These are phyloP conservation scores for Setophaga coronata DNA, from an alignment of 2,113 vertebrate genomes.

Conservation along the genomic window DNA sequence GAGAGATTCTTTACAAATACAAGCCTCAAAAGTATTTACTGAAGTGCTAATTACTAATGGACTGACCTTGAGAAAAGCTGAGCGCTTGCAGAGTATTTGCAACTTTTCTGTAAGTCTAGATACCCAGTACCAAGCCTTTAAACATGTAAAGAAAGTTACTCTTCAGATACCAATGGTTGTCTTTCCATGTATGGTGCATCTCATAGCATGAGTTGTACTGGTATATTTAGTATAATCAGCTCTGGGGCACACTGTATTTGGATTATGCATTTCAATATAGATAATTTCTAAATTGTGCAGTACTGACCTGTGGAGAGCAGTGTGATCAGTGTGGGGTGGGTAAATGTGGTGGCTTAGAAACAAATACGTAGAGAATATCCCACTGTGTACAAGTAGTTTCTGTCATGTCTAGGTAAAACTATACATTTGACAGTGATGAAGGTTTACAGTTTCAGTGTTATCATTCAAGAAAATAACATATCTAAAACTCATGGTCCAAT, in stretches of 20 bases:
- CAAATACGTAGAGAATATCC: not conserved
- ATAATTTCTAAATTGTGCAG: not conserved
- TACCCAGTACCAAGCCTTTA: not conserved
- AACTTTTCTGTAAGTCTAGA: not conserved
- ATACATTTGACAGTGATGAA: not conserved
- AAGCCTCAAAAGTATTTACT: slow-evolving; percentile 51
- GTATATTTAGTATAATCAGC: not conserved
- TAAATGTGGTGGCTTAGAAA: not conserved
- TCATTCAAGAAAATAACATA: not conserved
- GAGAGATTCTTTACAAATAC: slow-evolving; percentile 47
- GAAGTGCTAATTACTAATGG: slow-evolving; percentile 63
- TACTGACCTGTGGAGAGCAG: not conserved
- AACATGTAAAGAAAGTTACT: not conserved
- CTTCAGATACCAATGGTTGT: not conserved
- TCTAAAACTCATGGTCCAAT: not conserved
- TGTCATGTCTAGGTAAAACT: not conserved
- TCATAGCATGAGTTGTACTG: not conserved
- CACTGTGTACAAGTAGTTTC: not conserved
- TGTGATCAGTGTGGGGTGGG: not conserved
- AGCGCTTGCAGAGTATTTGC: slow-evolving; percentile 25
- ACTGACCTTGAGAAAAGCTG: slow-evolving; percentile 44
- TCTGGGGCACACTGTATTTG: not conserved
- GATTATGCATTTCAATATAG: not conserved
- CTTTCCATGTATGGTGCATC: not conserved
- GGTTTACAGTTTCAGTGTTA: not conserved